A percentile compares a stretch with the other conserved stretches of the same genome.
These are phyloP conservation scores for Eutolmus rufibarbis DNA, from an alignment of 2,888 invertebrate genomes.

Conservation along the genomic window DNA sequence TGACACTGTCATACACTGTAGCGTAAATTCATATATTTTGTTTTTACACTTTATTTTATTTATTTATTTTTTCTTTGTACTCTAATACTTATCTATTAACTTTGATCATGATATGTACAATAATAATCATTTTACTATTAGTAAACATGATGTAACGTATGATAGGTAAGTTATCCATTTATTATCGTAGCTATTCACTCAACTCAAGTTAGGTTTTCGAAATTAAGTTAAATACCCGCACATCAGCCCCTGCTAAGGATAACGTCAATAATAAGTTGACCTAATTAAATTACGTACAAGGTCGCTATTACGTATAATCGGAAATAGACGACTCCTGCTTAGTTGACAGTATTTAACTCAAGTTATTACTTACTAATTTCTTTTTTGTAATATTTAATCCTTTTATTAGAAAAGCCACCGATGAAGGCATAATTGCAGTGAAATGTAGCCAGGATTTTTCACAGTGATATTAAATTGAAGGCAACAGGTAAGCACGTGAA, in stretches of 20 bases:
- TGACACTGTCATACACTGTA: no score
- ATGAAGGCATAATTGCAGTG: constrained; percentile 35
- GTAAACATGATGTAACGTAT: no score
- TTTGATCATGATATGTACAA: no score
- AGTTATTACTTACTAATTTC: constrained; percentile 37
- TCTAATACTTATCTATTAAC: no score
- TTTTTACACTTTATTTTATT: no score
- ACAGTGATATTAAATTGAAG: background rate
- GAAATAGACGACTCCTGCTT: background rate
- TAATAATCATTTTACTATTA: no score
- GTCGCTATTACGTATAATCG: background rate
- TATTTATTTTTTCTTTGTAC: no score
- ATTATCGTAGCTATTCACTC: background rate
- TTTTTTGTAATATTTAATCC: constrained; percentile 42
- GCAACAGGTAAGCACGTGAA: background rate
- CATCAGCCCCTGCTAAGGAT: background rate
- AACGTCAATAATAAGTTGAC: background rate
- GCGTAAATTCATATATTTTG: no score
- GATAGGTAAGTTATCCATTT: no score
- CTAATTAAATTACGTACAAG: background rate
- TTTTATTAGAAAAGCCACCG: constrained; percentile 44
- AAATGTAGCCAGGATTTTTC: background rate
- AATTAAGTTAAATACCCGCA: background rate
- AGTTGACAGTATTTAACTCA: background rate
- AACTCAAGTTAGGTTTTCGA: background rate